These are phyloP conservation scores for Drosophila atroscutellata DNA, from an alignment of 2,888 invertebrate species.

Conservation along the genomic window DNA sequence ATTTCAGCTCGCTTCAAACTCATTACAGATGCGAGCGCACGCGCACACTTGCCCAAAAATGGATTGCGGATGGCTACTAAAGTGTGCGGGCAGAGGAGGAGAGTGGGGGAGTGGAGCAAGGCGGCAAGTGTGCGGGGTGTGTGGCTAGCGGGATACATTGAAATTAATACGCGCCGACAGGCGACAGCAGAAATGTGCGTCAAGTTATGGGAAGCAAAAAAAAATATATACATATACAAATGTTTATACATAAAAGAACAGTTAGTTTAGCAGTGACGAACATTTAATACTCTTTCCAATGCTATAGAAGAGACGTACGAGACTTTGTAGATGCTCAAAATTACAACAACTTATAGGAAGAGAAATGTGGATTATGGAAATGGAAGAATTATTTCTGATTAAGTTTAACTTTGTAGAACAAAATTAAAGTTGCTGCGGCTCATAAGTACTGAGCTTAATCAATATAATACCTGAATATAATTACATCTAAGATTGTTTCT, in stretches of 20 bases:
- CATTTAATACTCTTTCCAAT: conserved; percentile 1
- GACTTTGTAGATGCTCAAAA: background rate
- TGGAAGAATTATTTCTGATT: background rate
- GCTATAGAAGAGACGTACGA: no score
- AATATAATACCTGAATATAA: background rate
- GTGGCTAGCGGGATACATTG: conserved; percentile 52
- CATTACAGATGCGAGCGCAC: conserved; percentile 75
- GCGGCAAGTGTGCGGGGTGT: background rate
- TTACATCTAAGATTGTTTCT: background rate
- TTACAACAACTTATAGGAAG: background rate
- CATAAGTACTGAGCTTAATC: background rate
- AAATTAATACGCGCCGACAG: conserved; percentile 75
- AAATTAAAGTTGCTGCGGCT: background rate
- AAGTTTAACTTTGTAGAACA: background rate
- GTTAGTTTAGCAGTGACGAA: background rate
- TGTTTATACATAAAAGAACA: conserved; percentile 3
- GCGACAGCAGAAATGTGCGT: conserved; percentile 71
- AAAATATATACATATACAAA: background rate
- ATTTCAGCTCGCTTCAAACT: conserved; percentile 30
- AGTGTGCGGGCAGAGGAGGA: background rate
- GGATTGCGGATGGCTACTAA: conserved; percentile 49
- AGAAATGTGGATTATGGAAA: background rate
- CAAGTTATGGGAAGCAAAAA: conserved; percentile 48
- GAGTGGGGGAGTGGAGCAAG: background rate
- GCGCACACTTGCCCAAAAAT: conserved; percentile 76